Evolutionary conservation across 2,888 invertebrate species (phyloP).

Genomic region (Serrognathus titanus): DNA sequence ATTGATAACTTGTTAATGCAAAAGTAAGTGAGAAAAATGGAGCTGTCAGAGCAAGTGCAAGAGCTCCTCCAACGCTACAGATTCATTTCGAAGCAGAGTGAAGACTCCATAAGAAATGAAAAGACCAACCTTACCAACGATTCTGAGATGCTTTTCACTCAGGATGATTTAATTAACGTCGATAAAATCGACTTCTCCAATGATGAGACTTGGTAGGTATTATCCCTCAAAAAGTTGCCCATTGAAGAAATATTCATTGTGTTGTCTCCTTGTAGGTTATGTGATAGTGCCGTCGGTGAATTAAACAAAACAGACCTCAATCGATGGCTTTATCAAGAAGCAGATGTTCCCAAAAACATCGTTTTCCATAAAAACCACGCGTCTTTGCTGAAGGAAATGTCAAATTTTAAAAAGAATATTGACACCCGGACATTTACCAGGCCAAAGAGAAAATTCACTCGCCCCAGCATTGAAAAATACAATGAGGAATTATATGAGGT

Average conservation of each 20-base stretch:
- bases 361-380: slow-evolving; percentile 16
- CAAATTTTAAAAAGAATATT: slow-evolving; percentile 50
- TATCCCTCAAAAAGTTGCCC: slow-evolving; percentile 10
- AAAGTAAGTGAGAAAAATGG: slow-evolving; percentile 29
- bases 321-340: slow-evolving; percentile 29
- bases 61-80: slow-evolving; percentile 29
- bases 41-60: slow-evolving; percentile 38
- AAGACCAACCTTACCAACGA: slow-evolving; percentile 8
- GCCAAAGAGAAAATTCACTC: slow-evolving; percentile 59
- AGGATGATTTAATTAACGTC: slow-evolving; percentile 55
- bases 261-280: slow-evolving; percentile 19
- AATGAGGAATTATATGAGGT: slow-evolving; percentile 25
- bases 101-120: slow-evolving; percentile 7
- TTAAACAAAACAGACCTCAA: slow-evolving; percentile 14
- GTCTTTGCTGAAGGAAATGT: slow-evolving; percentile 15
- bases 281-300: slow-evolving; percentile 14
- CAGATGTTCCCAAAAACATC: slow-evolving; percentile 16
- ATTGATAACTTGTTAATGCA: too few relatives aligned
- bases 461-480: slow-evolving; percentile 59
- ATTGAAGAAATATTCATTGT: neutral
- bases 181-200: slow-evolving; percentile 55
- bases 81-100: slow-evolving; percentile 16
- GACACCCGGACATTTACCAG: slow-evolving; percentile 69
- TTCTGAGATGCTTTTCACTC: slow-evolving; percentile 11
- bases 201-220: slow-evolving; percentile 59